Conservation (phyloP, 1,140 invertebrate species). For the Lethrus apterus region DNA sequence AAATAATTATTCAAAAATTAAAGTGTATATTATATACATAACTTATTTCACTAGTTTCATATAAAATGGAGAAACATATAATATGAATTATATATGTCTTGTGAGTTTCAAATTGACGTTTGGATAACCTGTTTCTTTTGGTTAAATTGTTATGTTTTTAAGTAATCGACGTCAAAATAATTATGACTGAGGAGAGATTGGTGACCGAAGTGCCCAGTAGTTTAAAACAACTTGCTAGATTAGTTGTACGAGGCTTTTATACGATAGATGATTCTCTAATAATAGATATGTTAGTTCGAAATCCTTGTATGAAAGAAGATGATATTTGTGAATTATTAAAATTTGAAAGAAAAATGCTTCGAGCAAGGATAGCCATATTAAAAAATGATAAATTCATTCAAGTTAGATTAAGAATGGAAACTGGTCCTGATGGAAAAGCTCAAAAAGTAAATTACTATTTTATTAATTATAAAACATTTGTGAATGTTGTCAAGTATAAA, state of each 20-base stretch:
- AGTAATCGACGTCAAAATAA: slow-evolving; percentile 3
- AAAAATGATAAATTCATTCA: slow-evolving; percentile 93
- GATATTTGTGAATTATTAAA: slow-evolving; percentile 89
- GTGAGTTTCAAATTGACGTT: neutral
- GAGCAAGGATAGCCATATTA: slow-evolving; percentile 76
- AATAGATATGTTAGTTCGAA: slow-evolving; percentile 89
- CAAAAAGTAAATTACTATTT: slow-evolving; percentile 97
- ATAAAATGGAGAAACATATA: no score
- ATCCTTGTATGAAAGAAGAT: slow-evolving; percentile 97
- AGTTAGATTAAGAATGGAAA: slow-evolving; percentile 88
- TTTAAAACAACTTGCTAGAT: slow-evolving; percentile 81
- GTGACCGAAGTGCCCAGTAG: slow-evolving; percentile 84
- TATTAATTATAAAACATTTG: slow-evolving; percentile 95
- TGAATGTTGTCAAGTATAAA: slow-evolving; percentile 97
- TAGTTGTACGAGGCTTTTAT: slow-evolving; percentile 90
- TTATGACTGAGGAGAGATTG: slow-evolving; percentile 37
- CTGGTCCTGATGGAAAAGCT: slow-evolving; percentile 88
- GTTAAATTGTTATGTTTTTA: neutral
- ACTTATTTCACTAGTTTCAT: no score
- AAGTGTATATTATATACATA: no score
- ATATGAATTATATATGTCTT: no score
- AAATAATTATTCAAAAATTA: no score
- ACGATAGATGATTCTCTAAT: slow-evolving; percentile 88
- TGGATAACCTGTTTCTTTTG: neutral
- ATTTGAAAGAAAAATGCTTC: slow-evolving; percentile 90